Conservation (phyloP, 1,140 invertebrate species). For the Drosophila subpulchrella region DNA sequence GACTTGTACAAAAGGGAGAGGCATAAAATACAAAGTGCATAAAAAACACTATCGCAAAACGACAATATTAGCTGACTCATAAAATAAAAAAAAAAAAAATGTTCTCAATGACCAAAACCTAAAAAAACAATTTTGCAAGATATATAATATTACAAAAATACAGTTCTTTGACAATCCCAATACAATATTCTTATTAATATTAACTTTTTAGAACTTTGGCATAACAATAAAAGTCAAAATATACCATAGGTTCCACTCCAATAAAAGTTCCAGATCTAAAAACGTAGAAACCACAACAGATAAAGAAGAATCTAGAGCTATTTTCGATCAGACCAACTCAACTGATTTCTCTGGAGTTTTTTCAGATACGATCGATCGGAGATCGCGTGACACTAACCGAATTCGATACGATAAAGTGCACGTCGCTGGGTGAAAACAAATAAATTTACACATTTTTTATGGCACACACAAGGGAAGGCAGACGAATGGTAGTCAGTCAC, state of each 20-base stretch:
- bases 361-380: neutral
- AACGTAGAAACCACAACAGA: neutral
- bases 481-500: slow-evolving; percentile 5
- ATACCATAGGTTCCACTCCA: too few species aligned
- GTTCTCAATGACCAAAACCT: too few species aligned
- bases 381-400: slow-evolving; percentile 65
- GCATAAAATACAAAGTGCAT: too few species aligned
- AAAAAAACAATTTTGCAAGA: too few species aligned
- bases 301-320: slow-evolving; percentile 6
- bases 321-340: slow-evolving; percentile 15
- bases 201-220: too few species aligned
- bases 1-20: too few species aligned
- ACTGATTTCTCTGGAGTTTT: slow-evolving; percentile 4
- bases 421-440: slow-evolving; percentile 44
- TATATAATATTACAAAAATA: too few species aligned
- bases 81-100: neutral
- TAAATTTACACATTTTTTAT: slow-evolving; percentile 80
- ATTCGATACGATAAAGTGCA: slow-evolving; percentile 41
- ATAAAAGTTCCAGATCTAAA: too few species aligned
- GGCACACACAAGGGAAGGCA: slow-evolving; percentile 18
- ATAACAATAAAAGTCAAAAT: too few species aligned
- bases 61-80: too few species aligned
- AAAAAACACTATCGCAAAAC: too few species aligned
- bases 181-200: too few species aligned
- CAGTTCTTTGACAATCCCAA: neutral